These are phyloP conservation scores for Drosophila takahashii DNA, from an alignment of 1,140 invertebrate genomes.

Conservation along the genomic window DNA sequence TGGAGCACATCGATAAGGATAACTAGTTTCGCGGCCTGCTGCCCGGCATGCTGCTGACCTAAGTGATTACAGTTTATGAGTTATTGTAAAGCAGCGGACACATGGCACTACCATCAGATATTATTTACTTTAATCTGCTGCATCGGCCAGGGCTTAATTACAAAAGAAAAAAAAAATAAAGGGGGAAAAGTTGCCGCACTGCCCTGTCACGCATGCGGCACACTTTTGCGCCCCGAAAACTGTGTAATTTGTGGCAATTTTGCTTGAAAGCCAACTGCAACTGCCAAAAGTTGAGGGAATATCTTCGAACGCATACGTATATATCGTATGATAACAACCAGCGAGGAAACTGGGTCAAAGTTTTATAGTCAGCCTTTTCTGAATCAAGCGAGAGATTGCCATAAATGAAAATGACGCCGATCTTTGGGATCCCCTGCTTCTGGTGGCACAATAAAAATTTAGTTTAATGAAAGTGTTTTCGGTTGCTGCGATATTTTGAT, in stretches of 20 bases:
- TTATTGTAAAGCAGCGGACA: constrained; percentile 51
- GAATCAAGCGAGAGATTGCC: constrained; percentile 48
- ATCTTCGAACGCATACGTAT: background rate
- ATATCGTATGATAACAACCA: constrained; percentile 39
- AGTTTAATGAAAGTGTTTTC: constrained; percentile 81
- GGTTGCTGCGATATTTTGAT: constrained; percentile 57
- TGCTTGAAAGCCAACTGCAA: constrained; percentile 43
- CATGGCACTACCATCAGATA: constrained; percentile 57
- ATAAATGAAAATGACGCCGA: constrained; percentile 69
- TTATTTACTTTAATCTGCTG: constrained; percentile 80
- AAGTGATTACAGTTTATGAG: constrained; percentile 80
- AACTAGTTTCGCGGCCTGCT: constrained; percentile 60
- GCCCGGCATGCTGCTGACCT: constrained; percentile 27
- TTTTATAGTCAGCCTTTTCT: constrained; percentile 56
- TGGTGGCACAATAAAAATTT: constrained; percentile 80
- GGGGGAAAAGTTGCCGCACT: constrained; percentile 52
- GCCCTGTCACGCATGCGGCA: constrained; percentile 74
- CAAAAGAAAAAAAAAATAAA: constrained; percentile 29
- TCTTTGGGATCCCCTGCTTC: constrained; percentile 1
- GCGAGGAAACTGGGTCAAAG: constrained; percentile 72
- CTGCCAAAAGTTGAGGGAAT: constrained; percentile 12
- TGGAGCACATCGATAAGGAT: constrained; percentile 58
- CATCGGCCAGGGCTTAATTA: constrained; percentile 74
- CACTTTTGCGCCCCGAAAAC: constrained; percentile 78
- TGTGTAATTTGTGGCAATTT: constrained; percentile 82